Evolutionary conservation across 2,113 vertebrate species (phyloP).

Genomic region (Furnarius figulus): DNA sequence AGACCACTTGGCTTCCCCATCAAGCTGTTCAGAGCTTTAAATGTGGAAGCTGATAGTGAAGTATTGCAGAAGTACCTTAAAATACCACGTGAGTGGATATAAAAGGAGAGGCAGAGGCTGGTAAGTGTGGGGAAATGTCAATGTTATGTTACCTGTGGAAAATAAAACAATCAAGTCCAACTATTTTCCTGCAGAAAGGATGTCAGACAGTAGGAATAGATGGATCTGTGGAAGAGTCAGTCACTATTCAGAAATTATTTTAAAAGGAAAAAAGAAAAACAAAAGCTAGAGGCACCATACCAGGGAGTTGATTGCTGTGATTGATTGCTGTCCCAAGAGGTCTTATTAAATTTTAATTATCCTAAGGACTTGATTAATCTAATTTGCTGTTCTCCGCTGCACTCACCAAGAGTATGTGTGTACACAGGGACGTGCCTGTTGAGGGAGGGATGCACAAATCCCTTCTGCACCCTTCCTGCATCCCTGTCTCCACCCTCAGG

Average conservation of each 20-base stretch:
- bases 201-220: background rate
- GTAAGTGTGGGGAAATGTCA: background rate
- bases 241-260: background rate
- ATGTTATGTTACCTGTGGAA: accelerated
- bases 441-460: background rate
- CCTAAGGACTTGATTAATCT: background rate
- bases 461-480: background rate
- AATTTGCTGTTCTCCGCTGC: background rate
- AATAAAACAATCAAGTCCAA: background rate
- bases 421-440: accelerated
- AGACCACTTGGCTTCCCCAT: background rate
- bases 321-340: background rate
- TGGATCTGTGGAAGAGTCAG: background rate
- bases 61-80: background rate
- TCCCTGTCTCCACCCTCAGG: background rate
- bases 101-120: background rate
- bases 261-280: background rate
- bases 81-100: background rate
- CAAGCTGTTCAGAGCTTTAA: background rate
- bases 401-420: background rate
- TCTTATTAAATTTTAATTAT: background rate
- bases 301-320: background rate
- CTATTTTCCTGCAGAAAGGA: background rate
- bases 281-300: background rate
- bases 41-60: background rate